A percentile compares a stretch with the other conserved stretches of the same genome.
Evolutionary conservation across 1,140 invertebrate species (phyloP).

Genomic region (Gryllus bimaculatus): DNA sequence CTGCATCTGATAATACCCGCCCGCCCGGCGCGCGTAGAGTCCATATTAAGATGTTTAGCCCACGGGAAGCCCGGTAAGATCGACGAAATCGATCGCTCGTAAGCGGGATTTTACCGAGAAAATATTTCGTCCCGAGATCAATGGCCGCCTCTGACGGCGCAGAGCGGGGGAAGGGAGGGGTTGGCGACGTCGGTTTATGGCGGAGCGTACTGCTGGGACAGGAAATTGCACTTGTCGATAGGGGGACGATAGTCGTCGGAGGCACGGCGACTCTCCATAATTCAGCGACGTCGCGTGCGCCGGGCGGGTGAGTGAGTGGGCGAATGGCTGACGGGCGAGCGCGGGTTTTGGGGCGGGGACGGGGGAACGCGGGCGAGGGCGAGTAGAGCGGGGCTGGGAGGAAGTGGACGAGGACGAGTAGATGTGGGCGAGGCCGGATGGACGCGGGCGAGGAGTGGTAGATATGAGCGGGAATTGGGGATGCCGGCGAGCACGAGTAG

Average conservation of each 20-base stretch:
- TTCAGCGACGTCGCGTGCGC: not conserved
- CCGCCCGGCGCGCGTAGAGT: not conserved
- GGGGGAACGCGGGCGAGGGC: too few species aligned
- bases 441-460: too few species aligned
- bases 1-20: not conserved
- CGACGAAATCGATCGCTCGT: not conserved
- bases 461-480: too few species aligned
- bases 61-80: not conserved
- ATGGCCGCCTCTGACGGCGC: not conserved
- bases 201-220: not conserved
- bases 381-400: too few species aligned
- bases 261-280: not conserved
- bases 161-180: not conserved
- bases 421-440: too few species aligned
- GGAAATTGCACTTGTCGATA: not conserved
- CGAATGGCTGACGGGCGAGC: not conserved
- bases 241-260: not conserved
- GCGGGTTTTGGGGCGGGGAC: not conserved
- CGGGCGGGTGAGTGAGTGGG: not conserved
- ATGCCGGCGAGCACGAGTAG: too few species aligned
- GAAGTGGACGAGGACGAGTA: too few species aligned
- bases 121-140: not conserved
- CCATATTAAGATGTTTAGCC: not conserved
- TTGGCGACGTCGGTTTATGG: not conserved
- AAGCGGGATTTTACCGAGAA: not conserved